Evolutionary conservation across 1,140 invertebrate species (phyloP), one percentile per base, ranked within the genome.

Genomic region (Drosophila arawakana): DNA sequence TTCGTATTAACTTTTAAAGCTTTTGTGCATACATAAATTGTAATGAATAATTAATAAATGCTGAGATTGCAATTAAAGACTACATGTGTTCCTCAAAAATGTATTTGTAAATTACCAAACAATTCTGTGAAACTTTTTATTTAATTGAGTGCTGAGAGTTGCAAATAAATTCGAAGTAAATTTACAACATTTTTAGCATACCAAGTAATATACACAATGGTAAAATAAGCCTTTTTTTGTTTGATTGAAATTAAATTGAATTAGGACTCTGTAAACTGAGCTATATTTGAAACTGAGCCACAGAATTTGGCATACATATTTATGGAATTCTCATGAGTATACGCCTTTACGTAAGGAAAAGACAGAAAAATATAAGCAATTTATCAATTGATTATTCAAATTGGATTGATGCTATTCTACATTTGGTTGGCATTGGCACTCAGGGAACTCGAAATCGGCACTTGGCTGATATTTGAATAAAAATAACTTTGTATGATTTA

Each of bases 331-430:
- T 10, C 8, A 37, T 52, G 9, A 8, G 21, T 30, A 8, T 52
- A 7, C 13, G 21, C 8, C 39, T 30, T 2, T 63, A 7, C 13
- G 21, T 13, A 41, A 37, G n/a, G 8, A 43, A 39, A 25, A 11
- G 11, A 44, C 13, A 3, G 1, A 7, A 9, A 35, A 15, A 41
- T 11, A 39, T 39, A n/a, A 8, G 47, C 59, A 50, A 52, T 55
- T 62, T 55, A 63, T 65, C 69, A 72, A 73, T 73, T 54, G 21
- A 60, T 54, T 59, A 73, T 60, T 67, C 30, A 54, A 59, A 73
- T 59, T 66, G 54, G 66, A 37, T 59, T 52, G 61, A 21, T 41
- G 13, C 21, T 58, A 35, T 13, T 57, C 60, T 49, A 3, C 61
- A 72, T 67, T 52, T 52, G 52, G 30, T 34, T 54, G 10, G 21